phyloP scores from a whole-genome alignment of 2,797 vertebrate species.

The Luscinia megarhynchos region DNA sequence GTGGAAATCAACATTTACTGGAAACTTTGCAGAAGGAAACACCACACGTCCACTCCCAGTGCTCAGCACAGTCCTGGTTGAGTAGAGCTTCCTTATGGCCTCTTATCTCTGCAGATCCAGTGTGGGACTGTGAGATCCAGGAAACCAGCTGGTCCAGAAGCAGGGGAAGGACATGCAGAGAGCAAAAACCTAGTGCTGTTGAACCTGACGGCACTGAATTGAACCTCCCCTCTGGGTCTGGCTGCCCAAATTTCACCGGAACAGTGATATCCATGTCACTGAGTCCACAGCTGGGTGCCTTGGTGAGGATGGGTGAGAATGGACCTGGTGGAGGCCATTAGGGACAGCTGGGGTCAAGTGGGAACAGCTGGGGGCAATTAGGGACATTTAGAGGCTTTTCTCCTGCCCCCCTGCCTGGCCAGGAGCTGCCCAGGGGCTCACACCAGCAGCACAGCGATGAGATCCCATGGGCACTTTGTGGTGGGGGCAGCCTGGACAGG shows the following conservation, averaged over 20 bases:
- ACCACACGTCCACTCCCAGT: background rate
- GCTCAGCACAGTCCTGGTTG: background rate
- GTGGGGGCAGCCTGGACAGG: background rate
- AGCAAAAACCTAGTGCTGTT: background rate
- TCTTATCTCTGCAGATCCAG: background rate
- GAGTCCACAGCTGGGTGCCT: background rate
- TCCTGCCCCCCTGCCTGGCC: rapidly evolving
- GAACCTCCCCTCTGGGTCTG: background rate
- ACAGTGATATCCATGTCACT: background rate
- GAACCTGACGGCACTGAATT: background rate
- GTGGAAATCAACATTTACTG: background rate
- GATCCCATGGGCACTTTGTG: rapidly evolving
- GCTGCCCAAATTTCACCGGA: background rate
- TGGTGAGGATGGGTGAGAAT: background rate
- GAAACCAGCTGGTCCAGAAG: background rate
- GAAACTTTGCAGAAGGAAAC: background rate
- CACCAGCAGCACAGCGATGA: background rate
- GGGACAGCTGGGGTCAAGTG: background rate
- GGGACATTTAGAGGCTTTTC: background rate
- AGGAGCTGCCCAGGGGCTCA: background rate
- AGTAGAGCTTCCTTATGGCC: background rate
- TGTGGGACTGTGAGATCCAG: background rate
- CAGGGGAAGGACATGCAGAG: background rate
- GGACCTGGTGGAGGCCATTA: background rate
- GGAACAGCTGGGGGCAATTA: background rate